Base-by-base conservation (phyloP, 64 coral and sea anemone genomes). In the Porites lutea region DNA sequence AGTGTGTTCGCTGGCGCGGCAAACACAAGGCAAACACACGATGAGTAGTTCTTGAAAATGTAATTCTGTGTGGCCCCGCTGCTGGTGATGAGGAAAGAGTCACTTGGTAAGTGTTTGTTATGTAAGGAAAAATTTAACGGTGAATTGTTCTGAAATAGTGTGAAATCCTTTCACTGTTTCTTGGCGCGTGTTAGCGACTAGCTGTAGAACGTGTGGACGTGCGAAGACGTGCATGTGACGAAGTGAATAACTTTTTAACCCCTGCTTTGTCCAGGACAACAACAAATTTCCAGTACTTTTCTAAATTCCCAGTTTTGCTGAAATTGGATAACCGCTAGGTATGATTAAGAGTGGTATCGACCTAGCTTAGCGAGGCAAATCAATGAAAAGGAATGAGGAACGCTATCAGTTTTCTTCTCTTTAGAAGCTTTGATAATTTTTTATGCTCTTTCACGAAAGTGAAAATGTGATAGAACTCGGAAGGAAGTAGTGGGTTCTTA, bases 1-100 rank as follows among this genome's bases (percentile, higher is more conserved):
- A 81, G 57, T 81, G 78, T 19, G 78, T 45, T 64, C 16, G 13
- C 45, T 48, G 72, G 72, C 72, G 72, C 72, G 68, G 68, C n/a
- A 22, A 71, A 3, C 10, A 37, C 27, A 37, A 37, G 53, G 53
- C 53, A 22, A 11, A 11, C 19, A 6, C 3, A 45, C 51, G 14
- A 8, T 48, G 73, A 78, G 75, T 4, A 54, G 43, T 73, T 73
- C 15, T 43, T 5, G 13, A 19, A 18, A 4, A 12, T 16, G 8
- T 19, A 13, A 65, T 16, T 18, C 54, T 51, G 57, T 78, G 54
- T 55, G 5, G 18, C 18, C 51, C n/a, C 75, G 20, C 5, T 55
- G 75, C 7, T 22, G 9, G 18, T 21, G 22, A 58, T 12, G 22
- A 55, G 54, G 75, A 6, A 13, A 16, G 4, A 51, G 22, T 78